phyloP scores from a whole-genome alignment of 2,113 vertebrate species.

The Clarias macrocephalus region DNA sequence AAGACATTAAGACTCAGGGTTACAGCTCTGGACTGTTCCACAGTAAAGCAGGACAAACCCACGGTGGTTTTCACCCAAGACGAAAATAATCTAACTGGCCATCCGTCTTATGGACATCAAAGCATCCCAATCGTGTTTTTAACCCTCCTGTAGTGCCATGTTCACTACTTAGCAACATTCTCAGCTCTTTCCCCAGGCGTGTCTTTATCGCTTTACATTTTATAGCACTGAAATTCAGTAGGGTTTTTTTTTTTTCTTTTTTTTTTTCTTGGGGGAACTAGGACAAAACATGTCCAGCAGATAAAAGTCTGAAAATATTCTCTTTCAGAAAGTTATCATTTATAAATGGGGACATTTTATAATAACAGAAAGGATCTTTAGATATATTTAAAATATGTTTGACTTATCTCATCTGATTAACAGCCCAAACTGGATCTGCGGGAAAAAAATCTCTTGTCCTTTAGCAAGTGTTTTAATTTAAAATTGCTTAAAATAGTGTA shows the following conservation, averaged over 20 bases:
- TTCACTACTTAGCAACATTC: conserved; percentile 34
- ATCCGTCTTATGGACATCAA: conserved; percentile 33
- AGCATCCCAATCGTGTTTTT: conserved; percentile 26
- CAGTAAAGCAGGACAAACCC: conserved; percentile 33
- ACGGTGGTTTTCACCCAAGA: conserved; percentile 25
- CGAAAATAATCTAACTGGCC: conserved; percentile 22
- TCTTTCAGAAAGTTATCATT: background rate
- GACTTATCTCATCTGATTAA: background rate
- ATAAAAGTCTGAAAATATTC: conserved; percentile 15
- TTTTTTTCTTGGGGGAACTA: background rate
- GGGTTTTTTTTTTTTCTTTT: too few species aligned
- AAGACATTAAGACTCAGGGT: conserved; percentile 34
- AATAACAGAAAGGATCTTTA: background rate
- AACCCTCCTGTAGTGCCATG: conserved; percentile 32
- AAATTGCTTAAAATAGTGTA: conserved; percentile 16
- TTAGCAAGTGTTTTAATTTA: background rate
- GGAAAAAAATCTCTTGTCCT: background rate
- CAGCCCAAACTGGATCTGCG: background rate
- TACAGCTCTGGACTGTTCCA: conserved; percentile 22
- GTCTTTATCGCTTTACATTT: conserved; percentile 19
- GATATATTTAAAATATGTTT: background rate
- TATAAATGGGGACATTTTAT: background rate
- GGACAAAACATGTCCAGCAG: conserved; percentile 20
- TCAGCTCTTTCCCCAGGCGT: conserved; percentile 3
- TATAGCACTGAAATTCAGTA: background rate